A percentile compares a stretch with the other conserved stretches of the same genome.
Conservation (phyloP, 1,140 invertebrate genomes). For the Lepidurus arcticus region DNA sequence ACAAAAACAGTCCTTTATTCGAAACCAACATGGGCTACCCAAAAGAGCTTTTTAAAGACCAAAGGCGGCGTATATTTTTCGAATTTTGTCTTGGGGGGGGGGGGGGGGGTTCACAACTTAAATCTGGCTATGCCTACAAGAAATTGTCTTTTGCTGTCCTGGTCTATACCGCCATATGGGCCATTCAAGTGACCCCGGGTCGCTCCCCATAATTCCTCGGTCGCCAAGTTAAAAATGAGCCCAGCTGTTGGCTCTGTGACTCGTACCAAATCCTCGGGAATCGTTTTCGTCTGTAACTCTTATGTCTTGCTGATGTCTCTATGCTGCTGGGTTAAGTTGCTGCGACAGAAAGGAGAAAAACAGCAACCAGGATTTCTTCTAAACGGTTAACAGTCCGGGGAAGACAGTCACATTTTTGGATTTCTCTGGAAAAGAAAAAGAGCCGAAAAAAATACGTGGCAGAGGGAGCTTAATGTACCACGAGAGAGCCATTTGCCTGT, state of each 20-base stretch:
- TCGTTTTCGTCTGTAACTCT: conserved; percentile 14
- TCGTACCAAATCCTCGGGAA: not conserved
- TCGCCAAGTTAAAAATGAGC: not conserved
- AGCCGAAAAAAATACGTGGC: not conserved
- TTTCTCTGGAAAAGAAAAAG: not conserved
- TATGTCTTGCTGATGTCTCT: not conserved
- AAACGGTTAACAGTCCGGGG: not conserved
- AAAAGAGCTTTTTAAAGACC: not conserved
- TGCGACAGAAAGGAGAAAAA: conserved; percentile 14
- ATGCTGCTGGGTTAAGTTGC: not conserved
- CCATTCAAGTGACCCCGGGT: conserved; percentile 11
- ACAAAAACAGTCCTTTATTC: not conserved
- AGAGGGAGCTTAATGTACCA: not conserved
- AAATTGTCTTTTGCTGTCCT: not conserved
- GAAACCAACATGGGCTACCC: not conserved
- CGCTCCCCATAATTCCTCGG: not conserved
- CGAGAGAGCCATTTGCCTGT: not conserved
- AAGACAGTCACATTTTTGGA: not conserved
- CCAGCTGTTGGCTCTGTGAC: conserved; percentile 2
- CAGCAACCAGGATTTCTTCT: not conserved
- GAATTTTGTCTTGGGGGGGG: not conserved
- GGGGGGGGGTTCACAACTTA: too few relatives aligned
- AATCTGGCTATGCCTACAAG: not conserved
- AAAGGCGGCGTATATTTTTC: not conserved
- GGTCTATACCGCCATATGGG: not conserved